Evolutionary conservation across 2,113 vertebrate genomes (phyloP), one percentile per base, ranked within the genome.

Genomic region (Sapayoa aenigma): DNA sequence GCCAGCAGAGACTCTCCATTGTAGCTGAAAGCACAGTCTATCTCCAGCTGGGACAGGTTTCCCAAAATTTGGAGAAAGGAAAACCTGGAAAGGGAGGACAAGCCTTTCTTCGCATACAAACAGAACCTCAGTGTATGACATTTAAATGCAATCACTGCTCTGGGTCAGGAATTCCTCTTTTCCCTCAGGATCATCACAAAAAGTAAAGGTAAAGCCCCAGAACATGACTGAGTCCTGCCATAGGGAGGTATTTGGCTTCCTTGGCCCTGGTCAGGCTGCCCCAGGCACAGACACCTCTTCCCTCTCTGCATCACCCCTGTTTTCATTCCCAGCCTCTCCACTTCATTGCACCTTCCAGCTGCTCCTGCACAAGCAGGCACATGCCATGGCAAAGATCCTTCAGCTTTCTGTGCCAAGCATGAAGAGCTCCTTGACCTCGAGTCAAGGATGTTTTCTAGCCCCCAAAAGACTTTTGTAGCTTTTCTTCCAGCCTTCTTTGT

Each of bases 401-500:
- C 60, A 65, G 50, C 33, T 65, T 42, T 35, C 81, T 56, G 77
- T 47, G 77, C 60, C 2, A 3, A 14, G 19, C 1, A 2, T 14
- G 35, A 91, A 89, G 56, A 56, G 21, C 47, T 81, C 47, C 87
- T 87, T 91, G 77, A 89, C 81, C 69, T 72, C 44, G 5, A 55
- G 44, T 25, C 81, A 87, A 82, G 69, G 69, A 71, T 56, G 14
- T 47, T 87, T 96, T 67, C 37, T 53, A 84, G 19, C 44, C 81
- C 65, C 68, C 12, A 9, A 53, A 91, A 94, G 30, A 82, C 31
- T 84, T 92, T 14, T 72, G 42, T 9, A 78, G 74, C 60, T 84
- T 91, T 94, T 84, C 41, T 94, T 68, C 35, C 81, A 87, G 8
- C 35, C 42, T 27, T 67, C 62, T 84, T 94, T 96, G 81, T 89